Evolutionary conservation across 1,140 invertebrate species (phyloP).

Genomic region (Orchesella cincta): DNA sequence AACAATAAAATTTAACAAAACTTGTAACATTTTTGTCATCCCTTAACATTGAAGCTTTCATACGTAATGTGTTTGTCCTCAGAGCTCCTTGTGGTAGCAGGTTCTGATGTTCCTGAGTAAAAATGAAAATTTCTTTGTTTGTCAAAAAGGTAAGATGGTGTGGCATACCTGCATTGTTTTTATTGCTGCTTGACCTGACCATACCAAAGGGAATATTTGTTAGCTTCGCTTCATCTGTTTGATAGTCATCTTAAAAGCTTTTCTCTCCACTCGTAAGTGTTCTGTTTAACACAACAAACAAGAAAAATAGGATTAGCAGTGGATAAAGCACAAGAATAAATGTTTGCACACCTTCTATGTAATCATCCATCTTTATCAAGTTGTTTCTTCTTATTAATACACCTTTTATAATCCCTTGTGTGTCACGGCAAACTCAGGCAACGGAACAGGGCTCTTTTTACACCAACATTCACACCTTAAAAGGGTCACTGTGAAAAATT

Average conservation of each 20-base stretch:
- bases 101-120: background rate
- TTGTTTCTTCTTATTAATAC: background rate
- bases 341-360: conserved; percentile 23
- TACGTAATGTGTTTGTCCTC: too few species aligned
- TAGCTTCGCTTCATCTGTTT: background rate
- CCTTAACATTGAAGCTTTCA: too few species aligned
- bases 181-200: background rate
- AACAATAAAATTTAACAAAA: too few species aligned
- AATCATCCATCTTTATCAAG: background rate
- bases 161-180: background rate
- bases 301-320: background rate
- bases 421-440: background rate
- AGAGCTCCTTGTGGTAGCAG: too few species aligned
- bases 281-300: background rate
- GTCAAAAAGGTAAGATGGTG: background rate
- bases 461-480: conserved; percentile 8
- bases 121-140: background rate
- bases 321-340: conserved; percentile 8
- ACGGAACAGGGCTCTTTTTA: background rate
- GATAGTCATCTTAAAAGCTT: conserved; percentile 14
- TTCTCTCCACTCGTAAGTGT: background rate
- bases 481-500: conserved; percentile 6
- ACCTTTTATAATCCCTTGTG: background rate
- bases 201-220: conserved; percentile 16
- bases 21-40: too few species aligned